These are phyloP conservation scores for Pristionchus arcanus DNA, from an alignment of 2,888 invertebrate species.

Conservation along the genomic window DNA sequence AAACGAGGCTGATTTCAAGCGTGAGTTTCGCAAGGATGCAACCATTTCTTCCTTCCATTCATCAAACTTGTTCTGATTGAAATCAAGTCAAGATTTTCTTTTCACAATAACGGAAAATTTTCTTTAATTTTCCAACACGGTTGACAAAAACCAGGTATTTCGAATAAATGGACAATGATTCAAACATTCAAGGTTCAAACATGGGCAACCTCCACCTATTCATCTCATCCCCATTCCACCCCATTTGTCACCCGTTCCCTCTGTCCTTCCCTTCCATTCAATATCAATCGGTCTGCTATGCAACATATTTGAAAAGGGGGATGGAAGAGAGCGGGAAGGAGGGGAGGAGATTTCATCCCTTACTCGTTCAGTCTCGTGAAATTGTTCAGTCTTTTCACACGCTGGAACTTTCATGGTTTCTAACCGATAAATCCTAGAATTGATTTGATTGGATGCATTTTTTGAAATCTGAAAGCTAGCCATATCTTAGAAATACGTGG, in stretches of 20 bases:
- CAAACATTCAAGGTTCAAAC: not conserved
- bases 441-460: too few relatives aligned
- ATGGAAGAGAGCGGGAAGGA: not conserved
- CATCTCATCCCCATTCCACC: not conserved
- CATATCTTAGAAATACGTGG: too few relatives aligned
- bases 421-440: too few relatives aligned
- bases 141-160: too few relatives aligned
- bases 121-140: too few relatives aligned
- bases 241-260: constrained; percentile 14
- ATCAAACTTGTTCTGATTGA: too few relatives aligned
- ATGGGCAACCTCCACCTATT: not conserved
- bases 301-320: constrained; percentile 29
- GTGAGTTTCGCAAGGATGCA: not conserved
- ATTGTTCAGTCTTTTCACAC: too few relatives aligned
- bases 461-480: too few relatives aligned
- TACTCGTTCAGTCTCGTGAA: not conserved
- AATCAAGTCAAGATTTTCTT: not conserved
- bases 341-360: constrained; percentile 24
- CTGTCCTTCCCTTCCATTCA: constrained; percentile 10
- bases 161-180: too few relatives aligned
- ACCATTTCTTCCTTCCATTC: not conserved
- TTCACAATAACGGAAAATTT: too few relatives aligned
- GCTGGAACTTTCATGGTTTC: too few relatives aligned
- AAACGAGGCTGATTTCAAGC: constrained; percentile 5
- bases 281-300: constrained; percentile 40